Percentiles rank a stretch among this genome's conserved stretches.
phyloP scores from a whole-genome alignment of 2,113 vertebrate genomes.

The Morone saxatilis region DNA sequence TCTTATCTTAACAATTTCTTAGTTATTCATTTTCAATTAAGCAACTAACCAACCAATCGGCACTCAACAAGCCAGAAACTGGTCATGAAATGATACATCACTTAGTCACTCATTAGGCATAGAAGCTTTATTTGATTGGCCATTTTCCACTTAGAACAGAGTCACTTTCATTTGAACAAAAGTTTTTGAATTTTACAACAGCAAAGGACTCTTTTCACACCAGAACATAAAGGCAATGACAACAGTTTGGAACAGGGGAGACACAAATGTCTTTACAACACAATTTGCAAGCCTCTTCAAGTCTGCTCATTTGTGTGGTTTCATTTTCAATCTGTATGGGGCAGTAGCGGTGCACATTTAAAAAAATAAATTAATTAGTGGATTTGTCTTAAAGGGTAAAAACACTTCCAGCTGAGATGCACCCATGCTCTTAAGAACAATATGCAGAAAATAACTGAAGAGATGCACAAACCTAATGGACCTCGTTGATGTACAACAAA shows the following conservation, averaged over 20 bases:
- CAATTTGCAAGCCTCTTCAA: conserved; percentile 57
- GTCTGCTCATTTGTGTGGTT: conserved; percentile 44
- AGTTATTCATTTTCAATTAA: neutral
- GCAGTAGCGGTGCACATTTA: conserved; percentile 39
- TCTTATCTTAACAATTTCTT: too few relatives aligned
- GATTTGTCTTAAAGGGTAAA: conserved; percentile 55
- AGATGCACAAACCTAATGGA: conserved; percentile 22
- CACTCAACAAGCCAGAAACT: conserved; percentile 26
- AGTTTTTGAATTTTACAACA: conserved; percentile 73
- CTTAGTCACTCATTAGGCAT: conserved; percentile 46
- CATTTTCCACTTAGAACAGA: conserved; percentile 78
- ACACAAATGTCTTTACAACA: conserved; percentile 70
- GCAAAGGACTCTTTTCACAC: conserved; percentile 73
- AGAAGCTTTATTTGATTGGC: conserved; percentile 79
- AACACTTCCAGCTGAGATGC: conserved; percentile 48
- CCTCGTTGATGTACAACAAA: conserved; percentile 3
- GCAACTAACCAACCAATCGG: conserved; percentile 7
- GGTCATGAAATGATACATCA: conserved; percentile 41
- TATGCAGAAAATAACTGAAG: conserved; percentile 19
- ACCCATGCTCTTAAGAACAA: conserved; percentile 36
- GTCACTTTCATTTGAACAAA: conserved; percentile 67
- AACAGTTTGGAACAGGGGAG: conserved; percentile 66
- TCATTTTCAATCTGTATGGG: conserved; percentile 31
- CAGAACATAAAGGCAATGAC: conserved; percentile 72
- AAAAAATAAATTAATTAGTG: conserved; percentile 35